phyloP scores from a whole-genome alignment of 2,113 vertebrate genomes.

The Leuciscus idus region DNA sequence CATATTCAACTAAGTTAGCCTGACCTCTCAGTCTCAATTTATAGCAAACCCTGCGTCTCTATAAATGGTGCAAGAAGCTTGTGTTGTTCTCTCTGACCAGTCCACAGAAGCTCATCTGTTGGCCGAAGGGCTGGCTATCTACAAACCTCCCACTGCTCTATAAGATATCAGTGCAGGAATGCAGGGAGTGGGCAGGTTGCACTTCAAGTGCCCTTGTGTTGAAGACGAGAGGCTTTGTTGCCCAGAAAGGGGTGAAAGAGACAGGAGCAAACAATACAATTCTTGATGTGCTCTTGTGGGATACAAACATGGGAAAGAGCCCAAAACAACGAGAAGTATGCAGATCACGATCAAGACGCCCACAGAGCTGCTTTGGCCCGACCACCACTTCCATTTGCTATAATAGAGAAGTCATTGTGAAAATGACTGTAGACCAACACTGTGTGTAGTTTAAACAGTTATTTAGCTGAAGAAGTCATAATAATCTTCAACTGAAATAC shows the following conservation, averaged over 20 bases:
- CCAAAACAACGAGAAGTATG: conserved; percentile 73
- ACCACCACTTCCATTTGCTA: background rate
- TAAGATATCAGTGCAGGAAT: conserved; percentile 71
- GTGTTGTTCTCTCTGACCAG: conserved; percentile 57
- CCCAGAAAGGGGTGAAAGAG: conserved; percentile 57
- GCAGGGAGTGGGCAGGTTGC: conserved; percentile 66
- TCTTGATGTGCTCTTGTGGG: conserved; percentile 73
- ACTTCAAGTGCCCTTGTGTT: conserved; percentile 64
- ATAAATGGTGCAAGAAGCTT: conserved; percentile 51
- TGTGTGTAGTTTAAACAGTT: background rate
- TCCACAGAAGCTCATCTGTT: conserved; percentile 68
- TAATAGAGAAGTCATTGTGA: conserved; percentile 46
- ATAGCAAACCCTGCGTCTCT: conserved; percentile 51
- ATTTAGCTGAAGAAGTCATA: background rate
- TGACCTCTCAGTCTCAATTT: conserved; percentile 42
- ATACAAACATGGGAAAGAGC: conserved; percentile 74
- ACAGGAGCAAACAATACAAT: conserved; percentile 67
- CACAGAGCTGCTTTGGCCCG: conserved; percentile 63
- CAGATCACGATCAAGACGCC: conserved; percentile 68
- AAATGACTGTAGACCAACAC: background rate
- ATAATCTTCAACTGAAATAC: background rate
- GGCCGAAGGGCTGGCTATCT: conserved; percentile 53
- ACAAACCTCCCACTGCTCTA: conserved; percentile 67
- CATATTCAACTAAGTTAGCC: conserved; percentile 13
- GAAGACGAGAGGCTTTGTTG: conserved; percentile 74